Evolutionary conservation across 2,797 vertebrate genomes (phyloP), one percentile per base, ranked within the genome.

Genomic region (Falco biarmicus): DNA sequence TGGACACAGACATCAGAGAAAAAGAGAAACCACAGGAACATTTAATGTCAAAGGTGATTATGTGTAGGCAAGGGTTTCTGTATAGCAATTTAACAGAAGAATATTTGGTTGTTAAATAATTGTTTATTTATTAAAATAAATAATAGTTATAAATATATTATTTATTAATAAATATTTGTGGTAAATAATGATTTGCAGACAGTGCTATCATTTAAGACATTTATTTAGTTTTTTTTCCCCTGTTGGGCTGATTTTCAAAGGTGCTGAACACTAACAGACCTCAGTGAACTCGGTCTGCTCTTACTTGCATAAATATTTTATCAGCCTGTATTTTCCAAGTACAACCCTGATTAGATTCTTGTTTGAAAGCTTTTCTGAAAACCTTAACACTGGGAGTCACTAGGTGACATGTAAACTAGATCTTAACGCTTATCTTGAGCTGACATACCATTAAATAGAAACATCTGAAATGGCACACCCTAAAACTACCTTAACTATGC

Each of bases 1-100:
- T 98, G 82, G 95, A 97, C 63, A 60, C 94, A 51, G 97, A 97
- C 65, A 77, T 95, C 90, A 93, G 88, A 94, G 97, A 66, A 64
- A 95, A 97, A 84, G 96, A 97, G 50, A 96, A 98, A 22, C 93
- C 96, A 19, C 95, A 98, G 26, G 98, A 98, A 93, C 78, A 94
- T 66, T 93, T 99, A 71, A 73, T 97, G 54, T 97, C 84, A 50
- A 98, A 98, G 98, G 99, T 99, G 89, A 95, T 70, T 88, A 63
- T 54, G 15, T 89, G 50, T 48, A 71, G 47, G 31, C 64, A 89
- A 77, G 26, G 18, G 13, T 66, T 93, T 89, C 51, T 68, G 15
- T 83, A 14, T 16, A 64, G 39, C 0, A 0, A n/a, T 92, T 68
- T 68, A 71, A n/a, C 10, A 68, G 53, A 77, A 77, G 21, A 77